phyloP scores from a whole-genome alignment of 2,797 vertebrate genomes.

The Geotrypetes seraphini region DNA sequence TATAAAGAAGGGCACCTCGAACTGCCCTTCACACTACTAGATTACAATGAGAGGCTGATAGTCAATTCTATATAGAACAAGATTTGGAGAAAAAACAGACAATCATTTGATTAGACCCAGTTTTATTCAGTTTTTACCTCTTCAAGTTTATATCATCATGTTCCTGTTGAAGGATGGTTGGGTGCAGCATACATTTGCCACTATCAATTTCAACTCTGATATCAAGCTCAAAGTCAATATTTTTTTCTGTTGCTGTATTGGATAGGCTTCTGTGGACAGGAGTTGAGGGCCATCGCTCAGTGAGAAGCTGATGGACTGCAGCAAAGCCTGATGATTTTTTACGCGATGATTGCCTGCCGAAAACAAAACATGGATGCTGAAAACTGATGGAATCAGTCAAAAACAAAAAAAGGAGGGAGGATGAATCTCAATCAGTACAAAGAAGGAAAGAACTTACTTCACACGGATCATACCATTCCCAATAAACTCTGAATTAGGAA shows the following conservation, averaged over 20 bases:
- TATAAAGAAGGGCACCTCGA: too few relatives aligned
- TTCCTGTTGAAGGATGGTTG: conserved; percentile 79
- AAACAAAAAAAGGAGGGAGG: too few relatives aligned
- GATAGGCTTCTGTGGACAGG: conserved; percentile 67
- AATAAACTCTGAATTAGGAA: too few relatives aligned
- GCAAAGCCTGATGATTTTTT: conserved; percentile 83
- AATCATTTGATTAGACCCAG: too few relatives aligned
- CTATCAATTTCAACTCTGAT: conserved; percentile 95
- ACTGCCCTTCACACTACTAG: too few relatives aligned
- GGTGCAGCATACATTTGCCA: conserved; percentile 94
- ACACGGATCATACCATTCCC: too few relatives aligned
- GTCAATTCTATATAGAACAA: too few relatives aligned
- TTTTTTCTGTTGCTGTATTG: conserved; percentile 76
- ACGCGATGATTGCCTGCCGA: conserved; percentile 63
- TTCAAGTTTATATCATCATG: conserved; percentile 80
- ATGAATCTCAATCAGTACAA: too few relatives aligned
- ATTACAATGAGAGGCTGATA: too few relatives aligned
- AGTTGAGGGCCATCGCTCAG: conserved; percentile 82
- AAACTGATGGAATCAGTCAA: too few relatives aligned
- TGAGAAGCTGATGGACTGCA: conserved; percentile 86
- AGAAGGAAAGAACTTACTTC: too few relatives aligned
- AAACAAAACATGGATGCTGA: conserved; percentile 9
- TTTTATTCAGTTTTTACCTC: conserved; percentile 64
- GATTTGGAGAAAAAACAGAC: too few relatives aligned
- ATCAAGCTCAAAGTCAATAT: conserved; percentile 98